Evolutionary conservation across 2,797 vertebrate genomes (phyloP).

Genomic region (Hyperoplus immaculatus): DNA sequence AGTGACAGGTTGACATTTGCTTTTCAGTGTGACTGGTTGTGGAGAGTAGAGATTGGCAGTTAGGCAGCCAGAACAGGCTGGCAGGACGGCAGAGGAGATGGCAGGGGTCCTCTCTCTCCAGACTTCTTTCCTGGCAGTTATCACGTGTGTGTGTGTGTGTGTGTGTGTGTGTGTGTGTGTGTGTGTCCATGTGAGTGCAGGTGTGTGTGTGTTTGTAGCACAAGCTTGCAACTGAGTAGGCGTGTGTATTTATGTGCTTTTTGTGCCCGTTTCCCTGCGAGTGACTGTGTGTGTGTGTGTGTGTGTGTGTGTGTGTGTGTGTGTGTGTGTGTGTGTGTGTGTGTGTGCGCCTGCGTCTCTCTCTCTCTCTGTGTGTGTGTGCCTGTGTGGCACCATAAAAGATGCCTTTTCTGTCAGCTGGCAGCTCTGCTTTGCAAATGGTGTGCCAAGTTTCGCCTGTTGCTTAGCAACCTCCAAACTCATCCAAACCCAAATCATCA

Average conservation of each 20-base stretch:
- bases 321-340: constrained; percentile 51
- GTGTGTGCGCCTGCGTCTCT: neutral
- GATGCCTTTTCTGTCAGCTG: constrained; percentile 86
- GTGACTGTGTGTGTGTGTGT: constrained; percentile 43
- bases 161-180: constrained; percentile 14
- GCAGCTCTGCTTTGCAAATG: constrained; percentile 79
- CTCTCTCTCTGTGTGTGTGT: constrained; percentile 48
- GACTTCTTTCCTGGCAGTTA: constrained; percentile 77
- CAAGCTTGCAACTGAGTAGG: constrained; percentile 59
- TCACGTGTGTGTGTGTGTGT: constrained; percentile 25
- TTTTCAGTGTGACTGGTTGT: constrained; percentile 77
- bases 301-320: constrained; percentile 56
- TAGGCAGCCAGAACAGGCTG: constrained; percentile 77
- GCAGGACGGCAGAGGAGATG: constrained; percentile 79
- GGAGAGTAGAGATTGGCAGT: constrained; percentile 80
- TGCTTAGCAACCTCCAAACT: constrained; percentile 88
- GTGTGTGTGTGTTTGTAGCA: constrained; percentile 47
- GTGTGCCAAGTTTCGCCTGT: constrained; percentile 86
- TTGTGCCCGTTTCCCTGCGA: constrained; percentile 30
- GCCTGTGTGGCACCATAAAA: constrained; percentile 79
- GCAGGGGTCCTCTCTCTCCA: constrained; percentile 79
- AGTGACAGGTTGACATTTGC: constrained; percentile 85
- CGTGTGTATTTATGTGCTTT: constrained; percentile 56
- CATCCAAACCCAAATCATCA: constrained; percentile 84
- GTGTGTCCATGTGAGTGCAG: constrained; percentile 13